These are phyloP conservation scores for Caenorhabditis sp. DNA, from an alignment of 2,888 invertebrate species.

Conservation along the genomic window DNA sequence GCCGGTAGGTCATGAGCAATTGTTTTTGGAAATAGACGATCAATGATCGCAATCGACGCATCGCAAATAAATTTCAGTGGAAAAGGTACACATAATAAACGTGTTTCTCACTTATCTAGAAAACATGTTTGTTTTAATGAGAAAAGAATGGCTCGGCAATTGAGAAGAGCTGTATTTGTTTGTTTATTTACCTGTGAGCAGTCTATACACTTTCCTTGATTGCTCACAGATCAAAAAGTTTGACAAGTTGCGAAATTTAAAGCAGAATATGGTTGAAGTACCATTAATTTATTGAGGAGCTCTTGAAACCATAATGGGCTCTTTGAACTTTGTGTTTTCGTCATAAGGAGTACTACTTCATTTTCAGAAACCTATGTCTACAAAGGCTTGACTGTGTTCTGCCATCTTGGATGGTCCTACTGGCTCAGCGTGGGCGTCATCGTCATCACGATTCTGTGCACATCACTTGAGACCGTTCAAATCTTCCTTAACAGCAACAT, in stretches of 20 bases:
- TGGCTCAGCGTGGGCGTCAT: conserved; percentile 57
- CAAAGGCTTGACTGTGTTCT: conserved; percentile 47
- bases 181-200: conserved; percentile 18
- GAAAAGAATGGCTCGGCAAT: conserved; percentile 5
- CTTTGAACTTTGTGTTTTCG: neutral
- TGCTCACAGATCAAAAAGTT: conserved; percentile 30
- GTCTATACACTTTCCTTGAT: conserved; percentile 12
- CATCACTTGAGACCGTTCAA: conserved; percentile 54
- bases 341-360: neutral
- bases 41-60: conserved; percentile 19
- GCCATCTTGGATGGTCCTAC: conserved; percentile 66
- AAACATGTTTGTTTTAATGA: conserved; percentile 34
- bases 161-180: conserved; percentile 27
- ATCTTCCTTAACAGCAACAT: conserved; percentile 56
- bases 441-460: conserved; percentile 50
- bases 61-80: conserved; percentile 24
- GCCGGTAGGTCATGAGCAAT: conserved; percentile 41
- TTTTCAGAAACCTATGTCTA: conserved; percentile 55
- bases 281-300: neutral
- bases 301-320: conserved; percentile 28
- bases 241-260: neutral
- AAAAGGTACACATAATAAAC: conserved; percentile 14
- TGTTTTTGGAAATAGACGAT: conserved; percentile 33
- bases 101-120: conserved; percentile 30
- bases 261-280: neutral